These are phyloP conservation scores for Icerya purchasi DNA, from an alignment of 2,888 invertebrate species.

Conservation along the genomic window DNA sequence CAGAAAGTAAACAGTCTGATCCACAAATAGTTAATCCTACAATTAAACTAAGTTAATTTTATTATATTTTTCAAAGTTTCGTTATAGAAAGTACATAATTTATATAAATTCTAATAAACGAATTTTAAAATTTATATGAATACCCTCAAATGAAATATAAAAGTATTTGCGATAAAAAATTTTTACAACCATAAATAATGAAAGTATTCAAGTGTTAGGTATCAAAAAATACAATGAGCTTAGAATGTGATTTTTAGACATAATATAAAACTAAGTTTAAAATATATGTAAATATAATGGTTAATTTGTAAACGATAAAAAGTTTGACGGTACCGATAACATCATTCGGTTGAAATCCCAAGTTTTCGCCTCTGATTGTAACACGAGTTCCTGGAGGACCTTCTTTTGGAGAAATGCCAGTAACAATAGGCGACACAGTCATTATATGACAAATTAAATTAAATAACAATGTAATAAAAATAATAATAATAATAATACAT, in stretches of 20 bases:
- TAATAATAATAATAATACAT: too few relatives aligned
- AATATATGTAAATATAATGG: too few relatives aligned
- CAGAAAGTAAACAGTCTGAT: constrained; percentile 79
- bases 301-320: too few relatives aligned
- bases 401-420: constrained; percentile 94
- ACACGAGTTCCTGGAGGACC: constrained; percentile 91
- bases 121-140: too few relatives aligned
- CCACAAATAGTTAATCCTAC: constrained; percentile 87
- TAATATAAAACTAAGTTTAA: too few relatives aligned
- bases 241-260: too few relatives aligned
- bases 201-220: not conserved
- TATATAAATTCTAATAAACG: too few relatives aligned
- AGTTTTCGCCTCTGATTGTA: constrained; percentile 84
- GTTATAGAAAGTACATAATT: too few relatives aligned
- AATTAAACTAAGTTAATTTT: constrained; percentile 15
- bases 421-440: constrained; percentile 47
- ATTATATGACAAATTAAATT: constrained; percentile 9
- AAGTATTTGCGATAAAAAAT: not conserved
- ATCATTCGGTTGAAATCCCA: constrained; percentile 68
- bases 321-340: constrained; percentile 55
- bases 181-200: not conserved
- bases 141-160: not conserved
- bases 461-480: too few relatives aligned
- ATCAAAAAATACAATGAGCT: not conserved
- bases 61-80: constrained; percentile 4